Percentiles rank a stretch among this genome's conserved stretches.
These are phyloP conservation scores for Oligia strigilis DNA, from an alignment of 2,888 invertebrate species.

Conservation along the genomic window DNA sequence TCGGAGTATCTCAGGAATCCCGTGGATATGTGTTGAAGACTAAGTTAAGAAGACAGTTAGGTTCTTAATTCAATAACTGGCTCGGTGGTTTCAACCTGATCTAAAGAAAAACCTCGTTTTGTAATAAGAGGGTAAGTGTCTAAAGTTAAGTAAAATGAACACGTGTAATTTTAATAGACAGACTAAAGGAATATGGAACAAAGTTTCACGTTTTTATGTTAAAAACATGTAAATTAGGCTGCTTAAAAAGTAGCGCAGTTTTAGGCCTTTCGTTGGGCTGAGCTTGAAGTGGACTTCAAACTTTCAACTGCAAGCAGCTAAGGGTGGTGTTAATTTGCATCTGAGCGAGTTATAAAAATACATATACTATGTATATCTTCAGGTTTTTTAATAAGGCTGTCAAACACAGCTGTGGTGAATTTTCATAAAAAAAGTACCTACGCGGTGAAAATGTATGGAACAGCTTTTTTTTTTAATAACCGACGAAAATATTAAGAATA, in stretches of 20 bases:
- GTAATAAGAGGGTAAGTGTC: neutral
- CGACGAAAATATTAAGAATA: neutral
- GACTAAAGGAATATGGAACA: too few relatives aligned
- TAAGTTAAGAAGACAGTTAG: too few relatives aligned
- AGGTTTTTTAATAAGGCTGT: neutral
- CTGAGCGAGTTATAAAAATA: constrained; percentile 6
- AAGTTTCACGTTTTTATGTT: constrained; percentile 7
- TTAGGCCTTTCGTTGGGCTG: neutral
- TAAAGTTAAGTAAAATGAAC: neutral
- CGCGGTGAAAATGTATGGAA: too few relatives aligned
- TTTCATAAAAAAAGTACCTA: too few relatives aligned
- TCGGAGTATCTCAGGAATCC: too few relatives aligned
- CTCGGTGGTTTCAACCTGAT: too few relatives aligned
- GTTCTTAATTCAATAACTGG: too few relatives aligned
- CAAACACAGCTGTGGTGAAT: neutral
- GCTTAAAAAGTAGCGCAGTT: constrained; percentile 5
- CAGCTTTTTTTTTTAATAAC: too few relatives aligned
- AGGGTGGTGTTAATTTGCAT: constrained; percentile 33
- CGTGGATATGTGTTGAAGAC: too few relatives aligned
- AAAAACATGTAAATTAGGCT: constrained; percentile 14
- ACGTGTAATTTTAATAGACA: neutral
- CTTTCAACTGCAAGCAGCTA: constrained; percentile 4
- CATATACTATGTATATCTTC: neutral
- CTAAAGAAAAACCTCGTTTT: too few relatives aligned
- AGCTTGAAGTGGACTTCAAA: constrained; percentile 24